Evolutionary conservation across 2,797 vertebrate genomes (phyloP), one percentile per base, ranked within the genome.

Genomic region (Sebastes taczanowskii): DNA sequence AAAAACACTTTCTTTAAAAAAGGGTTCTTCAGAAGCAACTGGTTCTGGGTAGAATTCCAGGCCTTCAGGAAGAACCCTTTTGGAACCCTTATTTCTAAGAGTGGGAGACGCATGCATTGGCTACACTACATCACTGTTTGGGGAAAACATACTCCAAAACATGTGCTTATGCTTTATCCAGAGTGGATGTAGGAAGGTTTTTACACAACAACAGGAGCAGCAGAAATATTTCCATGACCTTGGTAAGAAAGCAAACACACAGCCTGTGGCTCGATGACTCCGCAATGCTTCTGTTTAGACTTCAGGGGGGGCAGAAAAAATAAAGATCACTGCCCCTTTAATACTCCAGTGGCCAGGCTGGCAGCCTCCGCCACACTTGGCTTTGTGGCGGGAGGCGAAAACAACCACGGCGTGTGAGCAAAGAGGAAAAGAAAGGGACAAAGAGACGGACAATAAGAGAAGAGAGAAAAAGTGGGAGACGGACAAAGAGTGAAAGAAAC

Each of bases 321-420:
- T 73, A 80, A 83, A 82, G 71, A 86, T 64, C 32, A 74, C 13
- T 72, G 81, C 27, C 83, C 66, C 81, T 86, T 86, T 87, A 82
- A 86, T 34, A 62, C 78, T 72, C 79, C 73, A 55, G 34, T 27
- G 38, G 42, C 73, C 14, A 63, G 78, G 10, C 67, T 77, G 75
- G 49, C 60, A 71, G 61, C 34, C 42, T 71, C 62, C 69, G 69
- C 53, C 70, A 71, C 67, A 32, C 67, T 72, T 32, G 3, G 70
- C 67, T 86, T 73, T 74, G 74, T 69, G 73, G 49, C 9, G 1
- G 22, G 18, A 2, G 4, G 22, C 1, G 2, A 68, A 71, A 76
- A 70, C 34, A 80, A 69, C 11, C 10, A 7, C 11, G 11, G 63
- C 11, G 9, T 30, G 46, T 0, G 11, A 30, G 56, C 55, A 56